phyloP scores from a whole-genome alignment of 2,797 vertebrate genomes.

The Chiloscyllium punctatum region DNA sequence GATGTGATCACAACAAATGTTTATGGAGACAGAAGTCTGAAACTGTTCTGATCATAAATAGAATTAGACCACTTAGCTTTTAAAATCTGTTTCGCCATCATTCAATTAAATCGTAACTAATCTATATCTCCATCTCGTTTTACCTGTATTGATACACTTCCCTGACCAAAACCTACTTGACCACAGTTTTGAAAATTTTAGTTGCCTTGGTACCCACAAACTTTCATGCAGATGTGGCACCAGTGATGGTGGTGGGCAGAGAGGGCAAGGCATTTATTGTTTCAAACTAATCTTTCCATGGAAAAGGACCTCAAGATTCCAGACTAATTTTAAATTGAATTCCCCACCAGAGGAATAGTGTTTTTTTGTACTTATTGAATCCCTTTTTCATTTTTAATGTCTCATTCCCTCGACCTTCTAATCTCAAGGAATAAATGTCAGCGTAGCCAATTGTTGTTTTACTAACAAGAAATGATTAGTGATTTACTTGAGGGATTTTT shows the following conservation, averaged over 20 bases:
- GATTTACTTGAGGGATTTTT: neutral
- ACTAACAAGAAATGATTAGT: neutral
- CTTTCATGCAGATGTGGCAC: neutral
- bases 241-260: neutral
- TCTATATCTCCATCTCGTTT: neutral
- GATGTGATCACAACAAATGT: neutral
- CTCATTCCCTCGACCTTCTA: neutral
- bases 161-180: neutral
- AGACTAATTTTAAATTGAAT: neutral
- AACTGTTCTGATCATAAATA: neutral
- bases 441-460: neutral
- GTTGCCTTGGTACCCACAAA: neutral
- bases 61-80: neutral
- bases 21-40: neutral
- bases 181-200: neutral
- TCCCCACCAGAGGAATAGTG: neutral
- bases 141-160: neutral
- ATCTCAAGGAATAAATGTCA: neutral
- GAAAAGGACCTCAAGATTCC: neutral
- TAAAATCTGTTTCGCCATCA: neutral
- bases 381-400: neutral
- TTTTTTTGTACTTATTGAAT: neutral
- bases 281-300: neutral
- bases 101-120: neutral
- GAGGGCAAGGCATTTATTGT: neutral